phyloP scores from a whole-genome alignment of 2,888 invertebrate species.

The Enchytraeus crypticus region DNA sequence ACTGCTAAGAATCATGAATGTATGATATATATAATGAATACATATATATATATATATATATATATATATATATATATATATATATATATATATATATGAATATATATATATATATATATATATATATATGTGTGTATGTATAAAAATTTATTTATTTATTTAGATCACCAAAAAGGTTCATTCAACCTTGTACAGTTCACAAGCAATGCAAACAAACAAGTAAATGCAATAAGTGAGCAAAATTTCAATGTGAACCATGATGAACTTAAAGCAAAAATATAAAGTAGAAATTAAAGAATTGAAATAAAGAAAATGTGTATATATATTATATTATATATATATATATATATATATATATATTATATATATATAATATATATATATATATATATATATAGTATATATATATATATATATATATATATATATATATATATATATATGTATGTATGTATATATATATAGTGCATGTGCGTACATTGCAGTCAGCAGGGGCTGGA shows the following conservation, averaged over 20 bases:
- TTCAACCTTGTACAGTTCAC: no score
- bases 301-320: no score
- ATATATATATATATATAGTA: background rate
- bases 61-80: background rate
- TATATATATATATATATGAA: background rate
- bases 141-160: no score
- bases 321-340: no score
- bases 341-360: no score
- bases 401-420: background rate
- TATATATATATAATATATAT: background rate
- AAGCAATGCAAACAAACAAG: no score
- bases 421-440: background rate
- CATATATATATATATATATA: background rate
- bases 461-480: no score
- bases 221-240: no score
- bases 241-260: no score
- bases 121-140: background rate
- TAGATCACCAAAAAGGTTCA: no score
- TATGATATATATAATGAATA: background rate
- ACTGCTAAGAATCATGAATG: background rate
- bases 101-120: background rate
- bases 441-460: background rate
- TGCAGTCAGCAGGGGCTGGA: background rate
- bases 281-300: no score
- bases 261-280: no score